Evolutionary conservation across 2,113 vertebrate genomes (phyloP), one percentile per base, ranked within the genome.

Genomic region (Sakesphorus luctuosus): DNA sequence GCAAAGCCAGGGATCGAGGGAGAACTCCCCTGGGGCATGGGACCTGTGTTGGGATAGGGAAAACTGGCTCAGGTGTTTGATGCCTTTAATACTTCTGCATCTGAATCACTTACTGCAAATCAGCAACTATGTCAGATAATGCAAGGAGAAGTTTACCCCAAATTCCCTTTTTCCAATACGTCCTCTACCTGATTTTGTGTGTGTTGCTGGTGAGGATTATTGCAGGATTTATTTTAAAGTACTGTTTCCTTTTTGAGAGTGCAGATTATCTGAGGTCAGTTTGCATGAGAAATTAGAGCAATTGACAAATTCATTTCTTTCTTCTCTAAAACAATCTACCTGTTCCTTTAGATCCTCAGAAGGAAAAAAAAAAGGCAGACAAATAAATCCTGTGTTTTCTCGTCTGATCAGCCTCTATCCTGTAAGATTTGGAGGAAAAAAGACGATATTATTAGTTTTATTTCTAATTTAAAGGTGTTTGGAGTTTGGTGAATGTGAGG

Each of bases 221-320:
- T 84, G n/a, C 4, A 84, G 59, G 20, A 77, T 85, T 86, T 92
- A 36, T 88, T 83, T 87, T 83, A n/a, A 93, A 87, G n/a, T 49
- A 44, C 5, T 58, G 25, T 65, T 73, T 93, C 23, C 11, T 91
- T 85, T 82, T 62, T 80, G 38, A 89, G 14, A 71, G 9, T 31
- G 18, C 1, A 3, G 36, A 55, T 83, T 86, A 43, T 53, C 59
- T 43, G 59, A 92, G 67, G 43, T 93, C n/a, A 61, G 59, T 76
- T 74, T 92, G 46, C 19, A 18, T 38, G 38, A 66, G 33, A 38
- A 95, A 74, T 86, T 77, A 69, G 19, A 10, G 20, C 18, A 80
- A 74, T 25, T 55, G 53, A 80, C 13, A 80, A 77, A 89, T 63
- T 85, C 0, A n/a, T 71, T 92, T 55, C 8, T 85, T 91, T 76